These are phyloP conservation scores for Rambutsinella grinnellia DNA, from an alignment of 2,888 invertebrate species.

Conservation along the genomic window DNA sequence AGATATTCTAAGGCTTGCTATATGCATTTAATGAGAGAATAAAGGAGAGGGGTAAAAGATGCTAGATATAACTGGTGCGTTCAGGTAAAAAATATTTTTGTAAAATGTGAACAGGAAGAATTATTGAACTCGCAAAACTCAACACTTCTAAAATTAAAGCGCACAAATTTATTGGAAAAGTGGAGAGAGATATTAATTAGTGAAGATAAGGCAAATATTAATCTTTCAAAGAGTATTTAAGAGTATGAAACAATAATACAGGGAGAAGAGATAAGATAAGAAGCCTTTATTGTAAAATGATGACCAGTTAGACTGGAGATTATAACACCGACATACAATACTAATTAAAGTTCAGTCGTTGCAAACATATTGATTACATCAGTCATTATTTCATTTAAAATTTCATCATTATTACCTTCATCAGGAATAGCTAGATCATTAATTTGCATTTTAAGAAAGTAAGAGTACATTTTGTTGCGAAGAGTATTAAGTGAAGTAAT, in stretches of 20 bases:
- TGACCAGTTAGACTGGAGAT: no score
- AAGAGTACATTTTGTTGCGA: no score
- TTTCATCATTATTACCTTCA: no score
- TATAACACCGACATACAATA: no score
- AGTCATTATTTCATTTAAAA: no score
- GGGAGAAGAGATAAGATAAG: background rate
- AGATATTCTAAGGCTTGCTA: background rate
- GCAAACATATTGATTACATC: no score
- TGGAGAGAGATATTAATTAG: background rate
- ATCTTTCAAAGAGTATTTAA: background rate
- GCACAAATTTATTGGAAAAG: background rate
- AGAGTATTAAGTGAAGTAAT: no score
- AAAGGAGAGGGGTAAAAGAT: background rate
- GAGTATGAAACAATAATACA: background rate
- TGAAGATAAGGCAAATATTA: background rate
- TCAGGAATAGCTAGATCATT: no score
- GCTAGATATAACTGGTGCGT: background rate
- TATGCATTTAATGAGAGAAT: background rate
- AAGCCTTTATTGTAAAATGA: no score
- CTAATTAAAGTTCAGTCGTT: no score
- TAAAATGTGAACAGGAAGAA: background rate
- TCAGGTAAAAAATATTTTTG: background rate
- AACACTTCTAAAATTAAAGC: background rate
- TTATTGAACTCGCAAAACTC: background rate
- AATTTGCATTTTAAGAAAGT: no score